phyloP scores from a whole-genome alignment of 2,113 vertebrate species.

The Pongo abelii region DNA sequence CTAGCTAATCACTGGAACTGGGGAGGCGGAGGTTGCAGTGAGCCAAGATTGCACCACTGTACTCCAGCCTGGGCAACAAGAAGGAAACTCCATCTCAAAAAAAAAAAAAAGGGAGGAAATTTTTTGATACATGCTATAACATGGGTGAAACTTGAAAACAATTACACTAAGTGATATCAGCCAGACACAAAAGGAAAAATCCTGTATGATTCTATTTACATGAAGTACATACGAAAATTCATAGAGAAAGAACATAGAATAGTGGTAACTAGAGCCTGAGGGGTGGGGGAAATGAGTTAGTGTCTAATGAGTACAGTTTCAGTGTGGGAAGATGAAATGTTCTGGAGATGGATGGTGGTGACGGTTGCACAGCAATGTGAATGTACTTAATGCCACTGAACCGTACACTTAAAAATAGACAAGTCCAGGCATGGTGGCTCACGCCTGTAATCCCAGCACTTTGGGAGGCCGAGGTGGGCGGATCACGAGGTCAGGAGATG shows the following conservation, averaged over 20 bases:
- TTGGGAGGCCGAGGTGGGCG: no score
- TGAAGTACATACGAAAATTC: background rate
- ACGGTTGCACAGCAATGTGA: background rate
- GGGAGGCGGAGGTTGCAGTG: no score
- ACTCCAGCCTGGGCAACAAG: no score
- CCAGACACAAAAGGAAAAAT: background rate
- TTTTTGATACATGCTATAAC: background rate
- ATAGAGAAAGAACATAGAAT: background rate
- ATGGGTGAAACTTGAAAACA: background rate
- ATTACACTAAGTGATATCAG: background rate
- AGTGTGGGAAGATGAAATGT: background rate
- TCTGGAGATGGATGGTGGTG: background rate
- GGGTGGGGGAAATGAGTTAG: background rate
- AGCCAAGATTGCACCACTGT: no score
- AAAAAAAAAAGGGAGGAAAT: background rate
- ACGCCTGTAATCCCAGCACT: no score
- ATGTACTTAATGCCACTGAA: background rate
- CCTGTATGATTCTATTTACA: background rate
- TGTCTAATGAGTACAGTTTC: background rate
- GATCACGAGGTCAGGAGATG: no score
- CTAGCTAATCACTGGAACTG: no score
- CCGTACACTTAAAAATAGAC: background rate
- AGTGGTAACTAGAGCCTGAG: background rate
- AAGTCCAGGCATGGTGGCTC: no score
- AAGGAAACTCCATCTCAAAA: no score